phyloP scores from a whole-genome alignment of 30 jellyfish, hydroid and myxozoan species.

The Catostylus mosaicus region DNA sequence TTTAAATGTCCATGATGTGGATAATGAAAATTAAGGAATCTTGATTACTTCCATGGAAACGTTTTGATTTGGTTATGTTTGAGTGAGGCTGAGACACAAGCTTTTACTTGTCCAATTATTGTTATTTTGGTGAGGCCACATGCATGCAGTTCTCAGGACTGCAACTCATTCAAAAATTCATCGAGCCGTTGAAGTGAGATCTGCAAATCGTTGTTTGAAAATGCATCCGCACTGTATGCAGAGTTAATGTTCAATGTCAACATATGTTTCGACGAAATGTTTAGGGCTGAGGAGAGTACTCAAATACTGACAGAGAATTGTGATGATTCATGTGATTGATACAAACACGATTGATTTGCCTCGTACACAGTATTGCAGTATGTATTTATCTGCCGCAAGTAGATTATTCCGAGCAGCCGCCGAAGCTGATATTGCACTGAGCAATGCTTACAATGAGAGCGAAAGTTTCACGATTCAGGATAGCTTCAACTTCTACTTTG shows the following conservation, averaged over 20 bases:
- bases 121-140: slow-evolving; percentile 12
- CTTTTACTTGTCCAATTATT: background rate
- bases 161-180: background rate
- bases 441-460: background rate
- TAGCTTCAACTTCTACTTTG: slow-evolving; percentile 70
- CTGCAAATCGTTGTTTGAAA: background rate
- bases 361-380: background rate
- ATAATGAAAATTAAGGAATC: too few relatives aligned
- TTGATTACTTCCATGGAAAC: slow-evolving; percentile 22
- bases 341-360: background rate
- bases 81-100: background rate
- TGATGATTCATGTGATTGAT: too few relatives aligned
- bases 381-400: slow-evolving; percentile 45
- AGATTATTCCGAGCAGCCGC: slow-evolving; percentile 51
- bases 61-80: background rate
- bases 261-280: background rate
- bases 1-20: too few relatives aligned
- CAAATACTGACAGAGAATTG: background rate
- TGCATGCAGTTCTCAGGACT: background rate
- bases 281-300: background rate
- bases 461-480: slow-evolving; percentile 54
- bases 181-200: background rate
- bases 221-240: background rate
- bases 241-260: background rate
- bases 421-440: background rate